Base-by-base conservation (phyloP, 2,888 invertebrate genomes). In the Melanchra persicariae region DNA sequence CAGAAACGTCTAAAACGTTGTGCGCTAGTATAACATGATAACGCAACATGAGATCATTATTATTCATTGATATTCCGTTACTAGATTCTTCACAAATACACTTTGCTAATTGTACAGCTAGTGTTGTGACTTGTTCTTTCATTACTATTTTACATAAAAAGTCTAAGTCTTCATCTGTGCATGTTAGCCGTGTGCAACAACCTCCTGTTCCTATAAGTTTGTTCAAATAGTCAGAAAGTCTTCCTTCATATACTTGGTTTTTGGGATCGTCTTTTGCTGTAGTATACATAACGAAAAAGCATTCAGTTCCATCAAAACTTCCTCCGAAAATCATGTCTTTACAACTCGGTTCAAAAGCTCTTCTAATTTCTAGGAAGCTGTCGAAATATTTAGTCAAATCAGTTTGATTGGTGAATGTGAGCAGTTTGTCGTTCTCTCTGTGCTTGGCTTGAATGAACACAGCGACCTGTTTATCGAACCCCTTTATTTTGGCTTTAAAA, bases 381-480 rank as follows among this genome's bases (percentile, higher is more conserved):
- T 58, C 12, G 10, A 70, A 85, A 30, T 73, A 83, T 51, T 79
- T 79, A 0, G 57, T 37, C 15, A 70, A 65, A 15, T 83, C 73
- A 7, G 40, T 62, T 26, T 72, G 57, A 52, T 37, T 71, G 22
- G 65, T 76, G 9, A 77, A 66, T 0, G 54, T 69, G 1, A 76
- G 58, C 6, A 26, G 58, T 45, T 71, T 71, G 10, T 81, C 47
- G 10, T 81, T 71, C 9, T 85, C 79, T 40, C 70, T 75, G 24
- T 85, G 83, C 59, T 82, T 85, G 0, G 77, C 73, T 77, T 85
- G 85, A 19, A 85, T 52, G 22, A 85, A 85, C 0, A 79, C 73
- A 0, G 60, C 43, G n/a, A 82, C 0, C 2, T 66, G 74, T 52
- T 68, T 65, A 5, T 81, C 8, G 10, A 47, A 37, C 0, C 59